Evolutionary conservation across 2,797 vertebrate species (phyloP).

Genomic region (Emydoidea blandingii): DNA sequence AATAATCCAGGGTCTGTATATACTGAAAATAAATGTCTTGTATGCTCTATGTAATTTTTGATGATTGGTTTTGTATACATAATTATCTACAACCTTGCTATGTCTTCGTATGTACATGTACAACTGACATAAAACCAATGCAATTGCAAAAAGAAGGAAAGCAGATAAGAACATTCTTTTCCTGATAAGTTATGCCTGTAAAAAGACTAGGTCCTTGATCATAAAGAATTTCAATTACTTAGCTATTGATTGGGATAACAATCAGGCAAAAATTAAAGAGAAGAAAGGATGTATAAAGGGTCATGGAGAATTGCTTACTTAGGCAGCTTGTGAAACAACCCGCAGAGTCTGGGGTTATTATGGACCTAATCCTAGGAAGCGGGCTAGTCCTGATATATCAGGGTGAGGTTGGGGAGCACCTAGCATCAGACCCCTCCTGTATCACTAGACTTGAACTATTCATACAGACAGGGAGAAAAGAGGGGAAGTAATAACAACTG

Average conservation of each 20-base stretch:
- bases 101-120: neutral
- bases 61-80: neutral
- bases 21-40: neutral
- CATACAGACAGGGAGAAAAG: neutral
- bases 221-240: neutral
- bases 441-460: neutral
- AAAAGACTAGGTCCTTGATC: neutral
- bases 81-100: neutral
- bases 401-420: constrained; percentile 4
- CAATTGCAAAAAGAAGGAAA: neutral
- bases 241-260: neutral
- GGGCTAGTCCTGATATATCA: neutral
- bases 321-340: neutral
- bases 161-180: neutral
- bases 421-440: neutral
- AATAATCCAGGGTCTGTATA: neutral
- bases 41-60: neutral
- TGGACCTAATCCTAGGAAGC: neutral
- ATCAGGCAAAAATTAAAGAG: neutral
- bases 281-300: neutral
- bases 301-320: rapidly evolving
- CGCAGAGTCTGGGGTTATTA: neutral
- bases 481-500: constrained; percentile 32
- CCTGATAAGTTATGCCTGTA: neutral
- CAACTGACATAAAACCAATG: neutral